These are phyloP conservation scores for Sarcophaga variegata DNA, from an alignment of 2,888 invertebrate species.

Conservation along the genomic window DNA sequence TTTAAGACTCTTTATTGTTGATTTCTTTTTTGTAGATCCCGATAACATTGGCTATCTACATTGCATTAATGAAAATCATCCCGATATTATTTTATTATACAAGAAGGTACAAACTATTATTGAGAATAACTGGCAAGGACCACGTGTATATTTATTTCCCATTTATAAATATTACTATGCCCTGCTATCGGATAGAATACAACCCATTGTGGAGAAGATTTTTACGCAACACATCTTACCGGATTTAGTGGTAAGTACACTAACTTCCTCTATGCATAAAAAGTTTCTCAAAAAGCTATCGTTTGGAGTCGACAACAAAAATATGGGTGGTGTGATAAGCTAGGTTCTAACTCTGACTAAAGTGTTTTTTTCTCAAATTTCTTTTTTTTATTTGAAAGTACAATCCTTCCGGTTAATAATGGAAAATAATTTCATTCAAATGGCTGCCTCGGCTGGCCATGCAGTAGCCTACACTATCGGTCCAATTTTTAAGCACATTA, in stretches of 20 bases:
- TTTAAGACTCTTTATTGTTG: background rate
- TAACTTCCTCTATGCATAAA: no score
- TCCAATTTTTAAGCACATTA: no score
- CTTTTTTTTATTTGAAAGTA: no score
- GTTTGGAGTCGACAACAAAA: no score
- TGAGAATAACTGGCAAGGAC: constrained; percentile 78
- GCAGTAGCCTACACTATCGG: no score
- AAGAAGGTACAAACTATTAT: constrained; percentile 78
- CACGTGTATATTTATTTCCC: constrained; percentile 79
- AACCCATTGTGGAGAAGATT: constrained; percentile 78
- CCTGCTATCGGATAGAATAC: constrained; percentile 77
- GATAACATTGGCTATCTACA: constrained; percentile 77
- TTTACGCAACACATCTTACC: constrained; percentile 79
- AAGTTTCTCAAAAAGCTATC: no score
- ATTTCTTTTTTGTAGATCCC: constrained; percentile 70
- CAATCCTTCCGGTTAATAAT: no score
- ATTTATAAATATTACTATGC: constrained; percentile 81
- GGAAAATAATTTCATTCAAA: no score
- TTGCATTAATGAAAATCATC: constrained; percentile 78
- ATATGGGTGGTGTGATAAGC: no score
- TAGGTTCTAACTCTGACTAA: no score
- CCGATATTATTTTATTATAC: constrained; percentile 79
- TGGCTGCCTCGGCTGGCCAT: no score
- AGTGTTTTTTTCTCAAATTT: no score
- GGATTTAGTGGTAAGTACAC: constrained; percentile 76